phyloP scores from a whole-genome alignment of 2,888 invertebrate genomes.

The Acrobasis repandana region DNA sequence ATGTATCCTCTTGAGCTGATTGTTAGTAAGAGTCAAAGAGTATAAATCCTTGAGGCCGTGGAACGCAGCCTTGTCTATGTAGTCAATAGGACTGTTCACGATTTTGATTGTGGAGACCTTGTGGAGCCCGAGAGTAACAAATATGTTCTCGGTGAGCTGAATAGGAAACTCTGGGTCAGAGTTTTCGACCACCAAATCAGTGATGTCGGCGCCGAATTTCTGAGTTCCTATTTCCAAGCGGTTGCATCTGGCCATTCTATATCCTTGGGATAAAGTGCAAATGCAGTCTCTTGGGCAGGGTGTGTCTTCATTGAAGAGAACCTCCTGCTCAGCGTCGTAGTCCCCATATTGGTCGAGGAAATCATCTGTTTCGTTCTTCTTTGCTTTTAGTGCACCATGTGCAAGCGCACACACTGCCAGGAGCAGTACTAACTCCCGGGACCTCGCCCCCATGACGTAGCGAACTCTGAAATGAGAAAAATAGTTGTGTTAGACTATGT shows the following conservation, averaged over 20 bases:
- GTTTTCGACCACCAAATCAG: conserved; percentile 86
- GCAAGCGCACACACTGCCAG: conserved; percentile 74
- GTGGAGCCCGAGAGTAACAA: conserved; percentile 84
- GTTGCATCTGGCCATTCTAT: conserved; percentile 86
- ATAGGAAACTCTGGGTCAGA: conserved; percentile 83
- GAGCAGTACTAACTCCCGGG: conserved; percentile 77
- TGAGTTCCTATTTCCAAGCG: conserved; percentile 86
- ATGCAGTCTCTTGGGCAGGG: conserved; percentile 85
- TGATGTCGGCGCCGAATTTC: conserved; percentile 86
- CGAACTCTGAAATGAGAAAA: conserved; percentile 73
- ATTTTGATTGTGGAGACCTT: conserved; percentile 87
- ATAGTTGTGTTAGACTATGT: conserved; percentile 30
- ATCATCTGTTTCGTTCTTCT: conserved; percentile 57
- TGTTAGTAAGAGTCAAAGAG: conserved; percentile 87
- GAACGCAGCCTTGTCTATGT: conserved; percentile 87
- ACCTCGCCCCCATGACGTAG: conserved; percentile 76
- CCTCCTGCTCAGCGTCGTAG: conserved; percentile 75
- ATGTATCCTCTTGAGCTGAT: conserved; percentile 85
- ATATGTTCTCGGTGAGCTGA: conserved; percentile 83
- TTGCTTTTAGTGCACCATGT: conserved; percentile 65
- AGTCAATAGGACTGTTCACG: conserved; percentile 86
- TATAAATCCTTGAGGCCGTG: conserved; percentile 85
- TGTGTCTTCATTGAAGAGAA: conserved; percentile 72
- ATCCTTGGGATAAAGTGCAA: conserved; percentile 84
- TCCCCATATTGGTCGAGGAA: conserved; percentile 70